Percentiles rank a stretch among this genome's conserved stretches.
phyloP scores from a whole-genome alignment of 2,113 vertebrate genomes.

The rat (Rattus norvegicus) region GRCr8 NC_086023.1:101786501-101787000 shows the following conservation, averaged over 20 bases:
- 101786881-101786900: conserved; percentile 23
- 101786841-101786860: conserved; percentile 49
- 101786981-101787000: neutral
- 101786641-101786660: neutral
- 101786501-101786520: neutral
- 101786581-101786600: neutral
- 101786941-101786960: conserved; percentile 54
- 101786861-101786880: conserved; percentile 60
- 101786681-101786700: neutral
- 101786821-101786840: conserved; percentile 40
- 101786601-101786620: neutral
- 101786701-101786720: neutral
- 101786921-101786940: neutral
- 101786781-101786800: conserved; percentile 52
- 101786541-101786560: neutral
- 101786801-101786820: conserved; percentile 71
- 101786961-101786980: conserved; percentile 39
- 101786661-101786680: neutral
- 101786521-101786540: rapidly evolving
- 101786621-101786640: neutral
- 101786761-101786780: neutral
- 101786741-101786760: neutral
- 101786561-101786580: neutral
- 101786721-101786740: neutral
- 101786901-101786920: conserved; percentile 56